Evolutionary conservation across 2,797 vertebrate genomes (phyloP).

Genomic region (Okamejei kenojei): DNA sequence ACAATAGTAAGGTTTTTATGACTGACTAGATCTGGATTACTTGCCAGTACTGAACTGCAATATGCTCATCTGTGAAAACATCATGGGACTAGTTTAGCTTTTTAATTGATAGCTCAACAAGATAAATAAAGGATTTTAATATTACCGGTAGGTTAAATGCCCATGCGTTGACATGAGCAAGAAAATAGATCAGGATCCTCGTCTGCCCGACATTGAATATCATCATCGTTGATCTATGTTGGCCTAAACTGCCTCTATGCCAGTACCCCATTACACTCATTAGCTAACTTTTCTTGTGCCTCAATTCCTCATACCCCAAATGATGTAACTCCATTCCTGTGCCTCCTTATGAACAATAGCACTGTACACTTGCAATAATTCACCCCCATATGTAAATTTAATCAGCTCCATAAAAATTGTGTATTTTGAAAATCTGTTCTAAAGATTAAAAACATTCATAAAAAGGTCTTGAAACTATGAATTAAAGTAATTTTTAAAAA

Average conservation of each 20-base stretch:
- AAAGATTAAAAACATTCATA: no score
- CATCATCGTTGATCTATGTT: no score
- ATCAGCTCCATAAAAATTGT: background rate
- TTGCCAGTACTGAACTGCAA: background rate
- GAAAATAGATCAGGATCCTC: no score
- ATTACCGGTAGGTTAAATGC: background rate
- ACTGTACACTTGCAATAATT: background rate
- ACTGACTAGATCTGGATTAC: background rate
- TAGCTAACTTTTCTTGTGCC: no score
- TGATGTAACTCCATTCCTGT: background rate
- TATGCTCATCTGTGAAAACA: background rate
- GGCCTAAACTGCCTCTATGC: no score
- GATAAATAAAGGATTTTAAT: background rate
- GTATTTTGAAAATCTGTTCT: background rate
- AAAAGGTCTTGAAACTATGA: no score
- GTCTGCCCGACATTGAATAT: no score
- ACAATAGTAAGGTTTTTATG: background rate
- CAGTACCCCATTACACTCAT: no score
- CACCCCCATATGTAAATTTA: background rate
- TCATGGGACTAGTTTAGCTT: background rate
- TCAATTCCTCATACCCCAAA: no score
- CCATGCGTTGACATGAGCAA: background rate
- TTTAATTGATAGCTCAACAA: background rate
- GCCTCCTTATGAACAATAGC: background rate
- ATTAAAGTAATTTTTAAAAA: no score